phyloP scores from a whole-genome alignment of 2,797 vertebrate species.

The Amphiprion clarkii region DNA sequence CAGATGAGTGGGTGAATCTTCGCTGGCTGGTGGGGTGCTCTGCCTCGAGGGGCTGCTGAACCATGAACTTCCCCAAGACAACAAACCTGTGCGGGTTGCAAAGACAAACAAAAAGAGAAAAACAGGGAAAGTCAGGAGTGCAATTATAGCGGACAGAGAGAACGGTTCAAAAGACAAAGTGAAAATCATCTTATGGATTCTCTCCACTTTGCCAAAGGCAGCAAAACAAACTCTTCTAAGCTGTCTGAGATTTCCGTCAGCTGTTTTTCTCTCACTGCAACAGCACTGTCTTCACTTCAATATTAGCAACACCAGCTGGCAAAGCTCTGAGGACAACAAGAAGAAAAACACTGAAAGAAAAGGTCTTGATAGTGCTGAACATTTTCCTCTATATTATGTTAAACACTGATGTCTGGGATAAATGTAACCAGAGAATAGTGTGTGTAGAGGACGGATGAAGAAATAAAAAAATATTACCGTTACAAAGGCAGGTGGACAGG shows the following conservation, averaged over 20 bases:
- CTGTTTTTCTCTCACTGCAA: slow-evolving; percentile 30
- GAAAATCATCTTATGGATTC: slow-evolving; percentile 50
- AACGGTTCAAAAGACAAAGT: slow-evolving; percentile 43
- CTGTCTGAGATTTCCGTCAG: slow-evolving; percentile 38
- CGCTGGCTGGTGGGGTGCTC: slow-evolving; percentile 40
- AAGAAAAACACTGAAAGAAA: slow-evolving; percentile 37
- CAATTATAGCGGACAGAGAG: slow-evolving; percentile 34
- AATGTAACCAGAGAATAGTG: background rate
- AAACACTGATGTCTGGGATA: slow-evolving; percentile 3
- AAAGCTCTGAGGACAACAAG: slow-evolving; percentile 31
- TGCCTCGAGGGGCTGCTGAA: slow-evolving; percentile 51
- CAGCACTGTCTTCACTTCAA: slow-evolving; percentile 22
- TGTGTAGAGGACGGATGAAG: background rate
- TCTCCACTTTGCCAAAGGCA: slow-evolving; percentile 36
- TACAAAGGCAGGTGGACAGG: background rate
- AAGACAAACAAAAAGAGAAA: slow-evolving; percentile 26
- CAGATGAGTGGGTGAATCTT: slow-evolving; percentile 64
- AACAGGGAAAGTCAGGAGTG: slow-evolving; percentile 30
- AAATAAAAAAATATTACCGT: background rate
- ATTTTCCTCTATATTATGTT: slow-evolving; percentile 31
- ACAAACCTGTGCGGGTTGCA: slow-evolving; percentile 64
- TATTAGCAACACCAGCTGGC: slow-evolving; percentile 19
- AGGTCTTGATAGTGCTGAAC: slow-evolving; percentile 20
- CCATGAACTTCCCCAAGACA: slow-evolving; percentile 73
- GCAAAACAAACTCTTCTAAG: slow-evolving; percentile 61